phyloP scores from a whole-genome alignment of 2,113 vertebrate genomes.

The Dasyurus viverrinus region DNA sequence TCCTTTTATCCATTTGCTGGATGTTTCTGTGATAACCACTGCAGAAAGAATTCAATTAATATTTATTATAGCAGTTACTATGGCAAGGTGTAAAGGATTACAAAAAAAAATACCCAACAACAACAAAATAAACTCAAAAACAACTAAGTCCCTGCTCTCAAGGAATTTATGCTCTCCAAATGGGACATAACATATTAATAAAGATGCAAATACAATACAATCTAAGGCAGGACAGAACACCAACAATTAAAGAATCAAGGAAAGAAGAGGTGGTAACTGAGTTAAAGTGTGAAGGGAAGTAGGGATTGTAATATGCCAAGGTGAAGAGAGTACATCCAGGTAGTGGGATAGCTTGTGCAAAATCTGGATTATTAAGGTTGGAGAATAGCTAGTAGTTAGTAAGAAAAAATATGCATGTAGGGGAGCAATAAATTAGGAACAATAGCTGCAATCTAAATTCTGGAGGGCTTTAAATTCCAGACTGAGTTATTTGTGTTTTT shows the following conservation, averaged over 20 bases:
- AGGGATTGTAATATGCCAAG: neutral
- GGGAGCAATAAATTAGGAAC: neutral
- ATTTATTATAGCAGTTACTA: neutral
- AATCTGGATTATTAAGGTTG: neutral
- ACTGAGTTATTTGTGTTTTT: neutral
- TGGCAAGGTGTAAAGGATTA: neutral
- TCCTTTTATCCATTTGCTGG: neutral
- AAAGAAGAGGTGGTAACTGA: neutral
- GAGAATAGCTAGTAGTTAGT: neutral
- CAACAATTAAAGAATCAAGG: neutral
- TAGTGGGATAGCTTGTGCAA: neutral
- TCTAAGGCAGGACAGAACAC: neutral
- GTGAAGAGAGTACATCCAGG: neutral
- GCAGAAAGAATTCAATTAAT: neutral
- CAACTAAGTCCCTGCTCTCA: neutral
- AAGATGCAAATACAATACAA: neutral
- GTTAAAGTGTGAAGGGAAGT: neutral
- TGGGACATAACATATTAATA: neutral
- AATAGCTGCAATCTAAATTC: neutral
- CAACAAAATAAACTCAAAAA: neutral
- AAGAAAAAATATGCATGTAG: neutral
- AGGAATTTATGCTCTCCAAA: neutral
- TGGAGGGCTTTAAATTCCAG: constrained; percentile 2
- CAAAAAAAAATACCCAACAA: neutral
- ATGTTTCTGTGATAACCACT: neutral